A percentile compares a stretch with the other conserved stretches of the same genome.
Evolutionary conservation across 1,140 invertebrate genomes (phyloP).

Genomic region (Gonioctena quinquepunctata): DNA sequence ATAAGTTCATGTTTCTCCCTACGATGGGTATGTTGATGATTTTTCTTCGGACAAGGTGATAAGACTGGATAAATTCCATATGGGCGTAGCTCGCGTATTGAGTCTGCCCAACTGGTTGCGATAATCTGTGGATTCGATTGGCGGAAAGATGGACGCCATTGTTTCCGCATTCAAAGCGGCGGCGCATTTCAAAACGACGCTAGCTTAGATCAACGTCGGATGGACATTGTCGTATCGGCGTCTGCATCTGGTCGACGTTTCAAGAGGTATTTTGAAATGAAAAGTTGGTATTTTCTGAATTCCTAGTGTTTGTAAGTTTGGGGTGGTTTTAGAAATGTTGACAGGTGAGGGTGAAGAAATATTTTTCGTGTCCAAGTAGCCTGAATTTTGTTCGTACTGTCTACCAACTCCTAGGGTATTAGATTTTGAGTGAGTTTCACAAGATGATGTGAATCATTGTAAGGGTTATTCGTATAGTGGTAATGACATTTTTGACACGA

Average conservation of each 20-base stretch:
- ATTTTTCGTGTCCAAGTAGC: too few species aligned
- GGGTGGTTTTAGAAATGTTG: neutral
- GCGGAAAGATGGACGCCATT: constrained; percentile 48
- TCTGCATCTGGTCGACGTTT: constrained; percentile 26
- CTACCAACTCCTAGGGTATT: too few species aligned
- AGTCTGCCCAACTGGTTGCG: constrained; percentile 43
- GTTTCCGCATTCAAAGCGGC: constrained; percentile 44
- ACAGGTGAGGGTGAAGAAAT: neutral
- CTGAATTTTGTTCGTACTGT: too few species aligned
- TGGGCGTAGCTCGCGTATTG: constrained; percentile 35
- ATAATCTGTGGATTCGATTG: constrained; percentile 47
- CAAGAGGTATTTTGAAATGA: neutral
- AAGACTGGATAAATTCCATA: constrained; percentile 6
- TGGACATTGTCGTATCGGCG: constrained; percentile 46
- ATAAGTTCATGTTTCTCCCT: too few species aligned
- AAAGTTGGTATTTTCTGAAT: neutral
- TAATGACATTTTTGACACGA: too few species aligned
- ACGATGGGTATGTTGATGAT: neutral
- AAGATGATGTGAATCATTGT: too few species aligned
- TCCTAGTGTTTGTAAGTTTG: neutral
- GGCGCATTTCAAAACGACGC: constrained; percentile 46
- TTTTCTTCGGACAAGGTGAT: constrained; percentile 12
- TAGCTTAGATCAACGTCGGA: constrained; percentile 36
- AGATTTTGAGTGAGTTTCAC: too few species aligned
- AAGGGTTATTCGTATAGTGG: too few species aligned